Evolutionary conservation across 1,140 invertebrate genomes (phyloP), one percentile per base, ranked within the genome.

Genomic region (Thereuonema tuberculata): DNA sequence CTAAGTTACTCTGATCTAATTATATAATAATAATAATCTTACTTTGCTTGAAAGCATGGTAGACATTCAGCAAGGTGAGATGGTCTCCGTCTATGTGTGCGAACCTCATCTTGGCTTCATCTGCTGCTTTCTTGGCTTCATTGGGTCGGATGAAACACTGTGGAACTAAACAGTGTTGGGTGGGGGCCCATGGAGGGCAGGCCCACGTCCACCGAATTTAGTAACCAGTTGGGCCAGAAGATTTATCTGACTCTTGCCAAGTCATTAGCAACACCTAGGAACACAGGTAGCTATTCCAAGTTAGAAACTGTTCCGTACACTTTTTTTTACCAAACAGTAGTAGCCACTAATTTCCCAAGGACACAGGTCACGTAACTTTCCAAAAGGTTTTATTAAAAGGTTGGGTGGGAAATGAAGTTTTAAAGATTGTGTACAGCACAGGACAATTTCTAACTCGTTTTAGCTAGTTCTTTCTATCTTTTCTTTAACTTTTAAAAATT

Each of bases 41-140:
- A 98, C 93, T 98, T 78, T 99, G 95, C 78, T 99, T 99, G 71
- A 99, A 99, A 26, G 96, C 95, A 72, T 99, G 96, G 71, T 98
- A 87, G 65, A 99, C 84, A 78, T 99, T 85, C 67, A 97, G 77
- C 71, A 99, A 76, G 63, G 95, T 84, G 61, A 99, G 80, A 74
- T 99, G 97, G 77, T 99, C 97, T 24, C 97, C 97, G 76, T 99
- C 96, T 67, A 99, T 96, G 77, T 99, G 97, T 0, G 96, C 95
- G 76, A 99, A 99, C 59, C 94, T 80, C 86, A 96, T 94, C 80
- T 99, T 99, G 63, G 95, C 89, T 74, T 99, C 95, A 74, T 99
- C 97, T 2, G 97, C 94, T 52, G 92, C 91, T 74, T 98, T 98
- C 77, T 96, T 93, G n/a, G 89, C 88, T 75, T 99, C 96, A 75